Conservation (phyloP, 2,888 invertebrate species). For the Polydrusus tereticollis region DNA sequence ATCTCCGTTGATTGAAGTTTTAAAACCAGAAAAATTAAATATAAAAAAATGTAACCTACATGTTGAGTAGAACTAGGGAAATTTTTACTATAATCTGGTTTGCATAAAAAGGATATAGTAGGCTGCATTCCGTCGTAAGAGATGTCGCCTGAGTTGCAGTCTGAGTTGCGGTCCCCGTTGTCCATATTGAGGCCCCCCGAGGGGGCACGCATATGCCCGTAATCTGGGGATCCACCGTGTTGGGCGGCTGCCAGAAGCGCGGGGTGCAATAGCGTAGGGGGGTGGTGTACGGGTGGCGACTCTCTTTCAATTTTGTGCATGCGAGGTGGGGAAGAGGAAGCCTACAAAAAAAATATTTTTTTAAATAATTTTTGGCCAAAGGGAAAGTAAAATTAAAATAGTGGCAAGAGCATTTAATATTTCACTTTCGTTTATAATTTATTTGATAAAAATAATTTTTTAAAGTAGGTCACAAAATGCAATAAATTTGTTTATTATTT, state of each 20-base stretch:
- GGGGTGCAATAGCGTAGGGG: conserved; percentile 87
- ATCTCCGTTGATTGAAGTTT: neutral
- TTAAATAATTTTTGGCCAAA: too few species aligned
- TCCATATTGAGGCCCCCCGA: conserved; percentile 75
- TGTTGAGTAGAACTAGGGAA: conserved; percentile 52
- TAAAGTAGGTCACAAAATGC: conserved; percentile 32
- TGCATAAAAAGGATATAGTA: conserved; percentile 93
- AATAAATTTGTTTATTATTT: conserved; percentile 21
- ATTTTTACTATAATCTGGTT: conserved; percentile 60
- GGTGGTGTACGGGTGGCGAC: conserved; percentile 87
- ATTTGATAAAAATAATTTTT: conserved; percentile 25
- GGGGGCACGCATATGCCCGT: conserved; percentile 75
- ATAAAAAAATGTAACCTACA: conserved; percentile 54
- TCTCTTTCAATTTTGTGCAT: conserved; percentile 81
- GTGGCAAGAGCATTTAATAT: conserved; percentile 14
- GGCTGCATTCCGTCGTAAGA: conserved; percentile 93
- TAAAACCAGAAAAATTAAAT: neutral
- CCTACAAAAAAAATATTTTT: conserved; percentile 56
- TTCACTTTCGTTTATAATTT: conserved; percentile 27
- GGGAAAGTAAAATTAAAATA: conserved; percentile 8
- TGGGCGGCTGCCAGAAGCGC: conserved; percentile 87
- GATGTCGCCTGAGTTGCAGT: conserved; percentile 92
- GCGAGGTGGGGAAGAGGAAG: conserved; percentile 74
- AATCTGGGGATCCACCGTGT: conserved; percentile 85
- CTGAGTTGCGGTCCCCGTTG: conserved; percentile 87